phyloP scores from a whole-genome alignment of 2,797 vertebrate genomes.

The Microchirus variegatus region DNA sequence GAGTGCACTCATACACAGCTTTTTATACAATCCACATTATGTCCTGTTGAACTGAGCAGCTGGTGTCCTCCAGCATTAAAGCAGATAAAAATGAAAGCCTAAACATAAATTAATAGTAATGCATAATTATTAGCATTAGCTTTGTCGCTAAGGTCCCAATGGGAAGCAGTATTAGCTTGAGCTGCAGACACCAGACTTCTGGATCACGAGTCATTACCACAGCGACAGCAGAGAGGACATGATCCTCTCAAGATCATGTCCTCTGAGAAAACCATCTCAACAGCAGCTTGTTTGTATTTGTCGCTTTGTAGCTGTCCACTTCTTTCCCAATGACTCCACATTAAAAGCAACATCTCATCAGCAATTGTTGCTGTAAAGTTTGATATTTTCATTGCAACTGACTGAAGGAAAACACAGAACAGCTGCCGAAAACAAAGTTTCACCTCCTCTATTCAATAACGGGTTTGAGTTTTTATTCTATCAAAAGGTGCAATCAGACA shows the following conservation, averaged over 20 bases:
- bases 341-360: constrained; percentile 20
- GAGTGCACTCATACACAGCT: no score
- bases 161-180: constrained; percentile 53
- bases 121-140: constrained; percentile 62
- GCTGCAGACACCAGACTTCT: constrained; percentile 32
- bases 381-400: neutral
- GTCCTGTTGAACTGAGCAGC: constrained; percentile 43
- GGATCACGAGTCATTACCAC: constrained; percentile 25
- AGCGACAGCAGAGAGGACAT: constrained; percentile 38
- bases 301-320: constrained; percentile 18
- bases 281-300: constrained; percentile 32
- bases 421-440: neutral
- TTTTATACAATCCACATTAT: constrained; percentile 28
- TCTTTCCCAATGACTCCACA: constrained; percentile 9
- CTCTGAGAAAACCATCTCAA: constrained; percentile 52
- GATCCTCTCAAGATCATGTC: constrained; percentile 36
- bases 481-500: constrained; percentile 44
- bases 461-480: constrained; percentile 38
- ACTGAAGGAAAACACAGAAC: no score
- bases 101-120: constrained; percentile 71
- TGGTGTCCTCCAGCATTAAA: constrained; percentile 46
- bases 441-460: constrained; percentile 13
- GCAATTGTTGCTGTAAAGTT: constrained; percentile 8
- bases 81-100: constrained; percentile 52
- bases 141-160: constrained; percentile 58